Evolutionary conservation across 2,113 vertebrate genomes (phyloP), one percentile per base, ranked within the genome.

Genomic region (Engraulis encrasicolus): DNA sequence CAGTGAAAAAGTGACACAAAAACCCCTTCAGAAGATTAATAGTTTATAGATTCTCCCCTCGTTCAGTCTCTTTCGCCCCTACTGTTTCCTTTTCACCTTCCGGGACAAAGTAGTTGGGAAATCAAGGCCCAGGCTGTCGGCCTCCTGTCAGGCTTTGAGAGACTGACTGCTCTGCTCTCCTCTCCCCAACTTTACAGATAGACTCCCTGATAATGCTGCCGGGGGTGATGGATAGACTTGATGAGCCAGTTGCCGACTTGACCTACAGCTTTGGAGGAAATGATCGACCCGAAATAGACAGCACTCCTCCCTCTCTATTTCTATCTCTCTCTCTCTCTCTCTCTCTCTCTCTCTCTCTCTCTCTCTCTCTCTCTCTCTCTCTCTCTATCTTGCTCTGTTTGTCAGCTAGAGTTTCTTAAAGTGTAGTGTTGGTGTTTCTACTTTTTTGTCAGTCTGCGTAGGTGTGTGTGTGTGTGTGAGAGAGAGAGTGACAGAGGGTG

Each of bases 91-190:
- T 74, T 74, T 74, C 31, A 74, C 66, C 66, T 5, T 74, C 66
- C 15, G 31, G 66, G 66, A 34, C 66, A 74, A 66, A 79, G 20
- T 48, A 23, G 91, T 92, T 87, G 91, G 91, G 89, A 91, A 92
- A n/a, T n/a, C n/a, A n/a, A n/a, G n/a, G n/a, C n/a, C 91, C 87
- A 83, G 85, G 71, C 1, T 45, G 86, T 90, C 89, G 88, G 90
- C 86, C 82, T 91, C 84, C 89, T 93, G 91, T 93, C 92, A 92
- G 87, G 92, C 90, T n/a, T n/a, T 88, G 81, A 85, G 85, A 91
- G 90, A 91, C 88, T 86, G n/a, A 84, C 89, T 87, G n/a, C n/a
- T n/a, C n/a, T n/a, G n/a, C n/a, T n/a, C n/a, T n/a, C n/a, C n/a
- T n/a, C n/a, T n/a, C n/a, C 71, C 90, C 83, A 87, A 87, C 86